phyloP scores from a whole-genome alignment of 2,113 vertebrate species.

The Prunella fulvescens region DNA sequence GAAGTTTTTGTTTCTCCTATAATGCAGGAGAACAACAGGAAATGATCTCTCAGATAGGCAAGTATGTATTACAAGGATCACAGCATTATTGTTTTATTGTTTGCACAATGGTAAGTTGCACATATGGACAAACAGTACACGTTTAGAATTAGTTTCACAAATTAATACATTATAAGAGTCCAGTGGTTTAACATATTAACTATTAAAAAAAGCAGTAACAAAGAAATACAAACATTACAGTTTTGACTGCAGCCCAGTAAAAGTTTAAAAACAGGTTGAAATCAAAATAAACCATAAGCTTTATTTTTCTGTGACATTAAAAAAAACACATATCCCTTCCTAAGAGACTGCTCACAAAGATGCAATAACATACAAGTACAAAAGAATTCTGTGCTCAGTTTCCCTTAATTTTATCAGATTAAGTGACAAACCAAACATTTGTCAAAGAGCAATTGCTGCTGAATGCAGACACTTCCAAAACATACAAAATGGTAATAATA shows the following conservation, averaged over 20 bases:
- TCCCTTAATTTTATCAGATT: conserved; percentile 56
- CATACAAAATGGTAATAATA: conserved; percentile 64
- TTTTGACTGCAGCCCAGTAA: conserved; percentile 56
- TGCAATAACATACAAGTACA: conserved; percentile 55
- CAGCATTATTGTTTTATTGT: conserved; percentile 73
- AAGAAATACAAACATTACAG: conserved; percentile 63
- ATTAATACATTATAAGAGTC: conserved; percentile 68
- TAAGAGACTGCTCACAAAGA: conserved; percentile 17
- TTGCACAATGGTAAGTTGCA: conserved; percentile 60
- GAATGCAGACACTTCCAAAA: conserved; percentile 24
- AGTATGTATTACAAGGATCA: conserved; percentile 47
- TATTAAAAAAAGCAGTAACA: conserved; percentile 59
- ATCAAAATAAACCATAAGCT: conserved; percentile 21
- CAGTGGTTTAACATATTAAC: conserved; percentile 71
- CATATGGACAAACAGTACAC: conserved; percentile 68
- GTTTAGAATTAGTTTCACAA: conserved; percentile 65
- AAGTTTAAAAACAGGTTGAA: conserved; percentile 38
- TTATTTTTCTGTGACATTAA: conserved; percentile 50
- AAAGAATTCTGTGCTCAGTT: conserved; percentile 60
- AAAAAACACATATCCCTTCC: neutral
- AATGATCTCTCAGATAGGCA: neutral
- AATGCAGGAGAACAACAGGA: neutral
- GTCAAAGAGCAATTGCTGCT: conserved; percentile 15
- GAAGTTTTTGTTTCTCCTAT: neutral
- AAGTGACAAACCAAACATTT: conserved; percentile 32